A percentile compares a stretch with the other conserved stretches of the same genome.
Conservation (phyloP, 1,140 invertebrate genomes). For the Physella acuta region DNA sequence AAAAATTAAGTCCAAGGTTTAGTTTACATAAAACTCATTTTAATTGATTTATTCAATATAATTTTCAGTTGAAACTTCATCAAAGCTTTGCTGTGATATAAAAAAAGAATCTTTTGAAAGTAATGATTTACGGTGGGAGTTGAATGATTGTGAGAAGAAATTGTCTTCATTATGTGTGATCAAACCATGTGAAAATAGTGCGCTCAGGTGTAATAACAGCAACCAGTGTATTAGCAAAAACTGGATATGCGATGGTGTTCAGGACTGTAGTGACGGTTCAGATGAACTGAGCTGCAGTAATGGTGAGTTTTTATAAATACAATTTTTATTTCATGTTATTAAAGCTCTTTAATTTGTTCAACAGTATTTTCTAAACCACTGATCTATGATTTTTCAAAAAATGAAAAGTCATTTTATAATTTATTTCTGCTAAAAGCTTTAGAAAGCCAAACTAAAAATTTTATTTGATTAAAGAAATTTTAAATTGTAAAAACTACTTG, state of each 20-base stretch:
- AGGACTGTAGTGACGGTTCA: slow-evolving; percentile 19
- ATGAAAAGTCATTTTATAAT: background rate
- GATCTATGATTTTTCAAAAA: background rate
- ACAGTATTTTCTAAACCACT: background rate
- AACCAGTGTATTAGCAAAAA: background rate
- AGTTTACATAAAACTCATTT: no score
- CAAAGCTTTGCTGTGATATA: slow-evolving; percentile 15
- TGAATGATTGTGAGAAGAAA: slow-evolving; percentile 3
- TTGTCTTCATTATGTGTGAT: slow-evolving; percentile 10
- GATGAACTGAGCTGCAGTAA: slow-evolving; percentile 15
- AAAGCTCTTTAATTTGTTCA: background rate
- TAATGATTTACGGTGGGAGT: slow-evolving; percentile 13
- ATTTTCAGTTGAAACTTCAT: background rate
- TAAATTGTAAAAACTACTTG: no score
- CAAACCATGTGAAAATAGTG: slow-evolving; percentile 6
- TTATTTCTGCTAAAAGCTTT: background rate
- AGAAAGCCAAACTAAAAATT: background rate
- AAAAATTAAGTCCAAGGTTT: background rate
- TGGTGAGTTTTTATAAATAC: background rate
- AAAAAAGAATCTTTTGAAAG: background rate
- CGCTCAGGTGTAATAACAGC: background rate
- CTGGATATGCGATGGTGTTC: slow-evolving; percentile 14
- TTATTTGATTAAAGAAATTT: background rate
- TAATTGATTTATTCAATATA: no score
- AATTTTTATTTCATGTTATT: background rate